A percentile compares a stretch with the other conserved stretches of the same genome.
Evolutionary conservation across 2,888 invertebrate genomes (phyloP).

Genomic region (Neoascia interrupta): DNA sequence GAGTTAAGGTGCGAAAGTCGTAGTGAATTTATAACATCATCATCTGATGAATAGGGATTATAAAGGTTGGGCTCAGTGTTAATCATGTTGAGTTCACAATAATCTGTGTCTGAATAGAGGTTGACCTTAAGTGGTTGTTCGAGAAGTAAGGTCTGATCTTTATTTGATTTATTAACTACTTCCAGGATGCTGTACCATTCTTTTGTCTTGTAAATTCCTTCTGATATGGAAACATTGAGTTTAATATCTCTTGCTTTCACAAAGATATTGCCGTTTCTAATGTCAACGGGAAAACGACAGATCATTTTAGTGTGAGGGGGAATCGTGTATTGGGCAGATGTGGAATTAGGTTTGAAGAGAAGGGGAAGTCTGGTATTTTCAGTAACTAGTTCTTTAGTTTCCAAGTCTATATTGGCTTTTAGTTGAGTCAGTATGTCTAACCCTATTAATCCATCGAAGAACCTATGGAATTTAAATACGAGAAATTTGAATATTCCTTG

Average conservation of each 20-base stretch:
- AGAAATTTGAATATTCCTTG: neutral
- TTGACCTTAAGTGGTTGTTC: no score
- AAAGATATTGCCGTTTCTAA: neutral
- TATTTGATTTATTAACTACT: no score
- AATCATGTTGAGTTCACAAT: no score
- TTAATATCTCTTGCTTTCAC: no score
- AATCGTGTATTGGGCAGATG: neutral
- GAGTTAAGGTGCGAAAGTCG: conserved; percentile 13
- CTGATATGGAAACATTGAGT: no score
- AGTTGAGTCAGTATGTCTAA: neutral
- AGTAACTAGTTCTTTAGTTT: neutral
- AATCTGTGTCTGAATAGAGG: no score
- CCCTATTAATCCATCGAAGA: neutral
- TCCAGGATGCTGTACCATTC: no score
- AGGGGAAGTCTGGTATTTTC: conserved; percentile 7
- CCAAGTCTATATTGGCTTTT: neutral
- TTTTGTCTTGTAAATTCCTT: no score
- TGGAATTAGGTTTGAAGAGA: neutral
- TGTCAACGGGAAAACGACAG: neutral
- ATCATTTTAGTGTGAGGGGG: neutral
- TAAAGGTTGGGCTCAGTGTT: no score
- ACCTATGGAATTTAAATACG: neutral
- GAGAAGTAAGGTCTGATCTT: no score
- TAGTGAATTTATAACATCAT: neutral
- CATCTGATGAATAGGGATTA: no score